Conservation (phyloP, 2,888 invertebrate genomes). For the Psylliodes chrysocephalus region DNA sequence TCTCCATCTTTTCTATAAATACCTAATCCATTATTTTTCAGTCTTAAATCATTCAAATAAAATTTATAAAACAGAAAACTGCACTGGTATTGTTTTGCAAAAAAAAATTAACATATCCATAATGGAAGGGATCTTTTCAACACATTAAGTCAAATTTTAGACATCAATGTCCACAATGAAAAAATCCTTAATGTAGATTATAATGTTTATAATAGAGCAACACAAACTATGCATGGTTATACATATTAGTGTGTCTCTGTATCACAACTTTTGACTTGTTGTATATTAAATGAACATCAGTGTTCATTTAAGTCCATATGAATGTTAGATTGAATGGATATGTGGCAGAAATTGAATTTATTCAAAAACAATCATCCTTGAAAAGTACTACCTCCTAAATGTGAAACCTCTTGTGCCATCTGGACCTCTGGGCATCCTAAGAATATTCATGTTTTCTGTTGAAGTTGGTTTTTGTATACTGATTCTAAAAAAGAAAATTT, state of each 20-base stretch:
- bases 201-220: constrained; percentile 2
- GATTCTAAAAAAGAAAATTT: constrained; percentile 54
- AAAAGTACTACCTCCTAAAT: constrained; percentile 71
- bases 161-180: constrained; percentile 11
- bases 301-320: constrained; percentile 14
- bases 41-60: constrained; percentile 24
- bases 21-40: constrained; percentile 7
- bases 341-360: constrained; percentile 1
- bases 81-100: neutral
- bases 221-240: constrained; percentile 3
- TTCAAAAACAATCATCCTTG: constrained; percentile 3
- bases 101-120: constrained; percentile 14
- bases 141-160: constrained; percentile 2
- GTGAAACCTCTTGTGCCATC: constrained; percentile 81
- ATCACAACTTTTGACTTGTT: constrained; percentile 15
- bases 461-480: constrained; percentile 57
- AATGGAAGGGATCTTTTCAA: neutral
- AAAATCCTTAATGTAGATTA: neutral
- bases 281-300: neutral
- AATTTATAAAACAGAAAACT: constrained; percentile 10
- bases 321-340: constrained; percentile 8
- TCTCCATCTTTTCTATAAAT: neutral
- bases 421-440: constrained; percentile 82
- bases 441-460: constrained; percentile 63
- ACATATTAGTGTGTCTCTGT: neutral